A percentile compares a stretch with the other conserved stretches of the same genome.
Conservation (phyloP, 2,888 invertebrate species). For the Tenthredo amoena region DNA sequence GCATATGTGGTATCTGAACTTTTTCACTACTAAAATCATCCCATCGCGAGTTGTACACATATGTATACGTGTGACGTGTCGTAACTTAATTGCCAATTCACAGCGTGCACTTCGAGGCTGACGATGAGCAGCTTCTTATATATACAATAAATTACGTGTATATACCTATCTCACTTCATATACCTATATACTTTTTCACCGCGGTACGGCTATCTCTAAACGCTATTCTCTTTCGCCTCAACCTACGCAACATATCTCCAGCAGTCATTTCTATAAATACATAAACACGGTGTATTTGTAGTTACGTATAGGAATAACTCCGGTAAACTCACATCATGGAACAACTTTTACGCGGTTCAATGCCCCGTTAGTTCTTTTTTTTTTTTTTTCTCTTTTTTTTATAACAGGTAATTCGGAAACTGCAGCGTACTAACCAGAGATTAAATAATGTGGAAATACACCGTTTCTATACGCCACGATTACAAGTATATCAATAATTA, state of each 20-base stretch:
- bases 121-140: background rate
- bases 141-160: background rate
- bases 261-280: slow-evolving; percentile 49
- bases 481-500: too few species aligned
- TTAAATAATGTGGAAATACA: too few species aligned
- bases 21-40: background rate
- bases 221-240: background rate
- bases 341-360: background rate
- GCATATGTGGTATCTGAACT: background rate
- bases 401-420: background rate
- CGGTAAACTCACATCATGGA: background rate
- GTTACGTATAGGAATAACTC: slow-evolving; percentile 10
- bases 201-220: background rate
- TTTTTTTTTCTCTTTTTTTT: background rate
- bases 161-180: background rate
- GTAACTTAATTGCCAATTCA: slow-evolving; percentile 22
- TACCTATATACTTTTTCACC: background rate
- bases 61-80: background rate
- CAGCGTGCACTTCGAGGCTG: background rate
- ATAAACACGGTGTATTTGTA: slow-evolving; percentile 40
- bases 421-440: background rate
- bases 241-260: slow-evolving; percentile 38
- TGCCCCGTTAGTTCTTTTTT: background rate
- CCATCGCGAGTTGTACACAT: background rate
- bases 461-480: too few species aligned